Conservation (phyloP, 2,113 vertebrate species). For the Craseonycteris thonglongyai region DNA sequence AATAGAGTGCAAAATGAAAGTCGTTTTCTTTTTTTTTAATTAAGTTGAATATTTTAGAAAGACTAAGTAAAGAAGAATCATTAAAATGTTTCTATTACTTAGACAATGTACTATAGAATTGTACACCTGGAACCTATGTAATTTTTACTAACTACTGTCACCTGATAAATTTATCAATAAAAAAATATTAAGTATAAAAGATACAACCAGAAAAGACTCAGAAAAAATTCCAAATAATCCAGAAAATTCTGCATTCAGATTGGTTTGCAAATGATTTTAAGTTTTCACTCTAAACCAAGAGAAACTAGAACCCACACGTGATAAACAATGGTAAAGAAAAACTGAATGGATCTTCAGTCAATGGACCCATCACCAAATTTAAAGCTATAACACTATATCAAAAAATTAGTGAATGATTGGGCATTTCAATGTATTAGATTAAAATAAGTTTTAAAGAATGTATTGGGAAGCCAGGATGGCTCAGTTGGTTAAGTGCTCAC, state of each 20-base stretch:
- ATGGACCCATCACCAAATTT: neutral
- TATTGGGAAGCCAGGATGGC: too few relatives aligned
- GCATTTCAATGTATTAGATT: neutral
- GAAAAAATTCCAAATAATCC: neutral
- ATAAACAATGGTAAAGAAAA: neutral
- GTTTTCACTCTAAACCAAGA: neutral
- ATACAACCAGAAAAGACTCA: neutral
- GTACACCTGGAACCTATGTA: too few relatives aligned
- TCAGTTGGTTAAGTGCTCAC: too few relatives aligned
- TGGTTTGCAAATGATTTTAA: neutral
- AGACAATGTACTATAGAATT: too few relatives aligned
- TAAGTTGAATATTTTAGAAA: slow-evolving; percentile 19
- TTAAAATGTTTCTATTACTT: neutral
- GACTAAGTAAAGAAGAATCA: neutral
- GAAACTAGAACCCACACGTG: neutral
- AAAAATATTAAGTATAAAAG: neutral
- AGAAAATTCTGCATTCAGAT: neutral
- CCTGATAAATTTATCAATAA: too few relatives aligned
- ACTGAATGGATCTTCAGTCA: neutral
- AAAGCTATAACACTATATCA: neutral
- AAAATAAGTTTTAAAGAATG: neutral
- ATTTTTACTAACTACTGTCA: too few relatives aligned
- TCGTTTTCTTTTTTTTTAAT: too few relatives aligned
- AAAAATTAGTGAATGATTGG: neutral
- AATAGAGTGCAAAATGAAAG: neutral